Evolutionary conservation across 2,888 invertebrate genomes (phyloP).

Genomic region (Podabrus alpinus): DNA sequence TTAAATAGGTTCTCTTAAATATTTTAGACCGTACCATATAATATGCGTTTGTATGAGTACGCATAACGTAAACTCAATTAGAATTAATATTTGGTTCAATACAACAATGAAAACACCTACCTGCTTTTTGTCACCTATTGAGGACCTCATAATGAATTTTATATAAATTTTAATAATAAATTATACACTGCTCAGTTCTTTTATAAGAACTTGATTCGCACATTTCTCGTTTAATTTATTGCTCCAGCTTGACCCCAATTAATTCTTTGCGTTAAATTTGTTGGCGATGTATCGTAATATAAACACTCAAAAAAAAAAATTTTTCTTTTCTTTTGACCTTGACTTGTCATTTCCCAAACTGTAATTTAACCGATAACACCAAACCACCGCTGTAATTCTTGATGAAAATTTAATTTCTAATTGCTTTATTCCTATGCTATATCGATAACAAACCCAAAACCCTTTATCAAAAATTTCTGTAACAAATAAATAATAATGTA

Average conservation of each 20-base stretch:
- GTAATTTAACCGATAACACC: too few species aligned
- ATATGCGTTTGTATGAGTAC: background rate
- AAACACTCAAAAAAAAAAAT: too few species aligned
- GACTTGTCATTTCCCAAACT: too few species aligned
- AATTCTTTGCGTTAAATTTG: background rate
- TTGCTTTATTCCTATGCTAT: too few species aligned
- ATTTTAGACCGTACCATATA: background rate
- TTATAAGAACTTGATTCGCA: background rate
- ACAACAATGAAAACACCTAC: background rate
- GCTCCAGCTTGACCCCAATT: background rate
- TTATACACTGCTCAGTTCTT: background rate
- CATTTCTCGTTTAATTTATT: background rate
- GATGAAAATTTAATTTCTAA: too few species aligned
- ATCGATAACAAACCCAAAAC: too few species aligned
- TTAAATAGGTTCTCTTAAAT: background rate
- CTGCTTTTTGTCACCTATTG: background rate
- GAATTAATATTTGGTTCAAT: background rate
- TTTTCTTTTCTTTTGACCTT: too few species aligned
- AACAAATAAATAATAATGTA: too few species aligned
- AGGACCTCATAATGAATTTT: background rate
- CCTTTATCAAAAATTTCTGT: too few species aligned
- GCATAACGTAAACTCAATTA: background rate
- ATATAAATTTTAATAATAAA: background rate
- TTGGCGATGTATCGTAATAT: too few species aligned
- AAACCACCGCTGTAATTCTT: too few species aligned